Base-by-base conservation (phyloP, 2,797 vertebrate genomes). In the Falco concolor region DNA sequence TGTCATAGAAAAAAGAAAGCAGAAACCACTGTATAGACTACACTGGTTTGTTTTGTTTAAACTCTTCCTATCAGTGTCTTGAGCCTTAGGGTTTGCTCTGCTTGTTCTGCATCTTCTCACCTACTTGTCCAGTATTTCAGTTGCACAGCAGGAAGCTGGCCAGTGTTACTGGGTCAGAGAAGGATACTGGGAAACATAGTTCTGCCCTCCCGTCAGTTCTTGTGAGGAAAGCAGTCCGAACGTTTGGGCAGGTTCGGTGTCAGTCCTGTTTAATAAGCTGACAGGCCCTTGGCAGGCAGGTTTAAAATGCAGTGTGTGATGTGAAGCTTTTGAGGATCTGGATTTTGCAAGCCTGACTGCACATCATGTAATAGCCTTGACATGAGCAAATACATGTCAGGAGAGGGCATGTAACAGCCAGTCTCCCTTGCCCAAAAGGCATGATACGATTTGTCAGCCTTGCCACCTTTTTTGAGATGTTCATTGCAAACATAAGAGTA, bases 101-200 rank as follows among this genome's bases (percentile, higher is more conserved):
- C 30, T 75, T 78, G 32, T 25, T 42, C 40, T 75, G 47, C 7
- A 3, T 47, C 63, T 90, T 75, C 59, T 52, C 44, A n/a, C 27
- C 45, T 52, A 6, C 11, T 34, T 32, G 7, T 38, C 57, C 18
- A 12, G 32, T 28, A 6, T 57, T 90, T 73, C n/a, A 23, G 6
- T 82, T 36, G 27, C 59, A 74, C 56, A 63, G 18, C 28, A 52
- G 49, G 56, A 38, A 53, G 30, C 27, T 77, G 42, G 15, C 21
- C 25, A 2, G 0, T 28, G 17, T 70, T 32, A 23, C 16, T 0
- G 0, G 30, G 25, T n/a, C 45, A n/a, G 54, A 78, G 54, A 36
- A 32, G 0, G 18, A 22, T 9, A 23, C 9, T 0, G 0, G 74
- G 44, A 42, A 57, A 11, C 6, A 3, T 6, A 3, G 5, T 38